phyloP scores from a whole-genome alignment of 1,140 invertebrate genomes.

The Druon quercuslanigerum region DNA sequence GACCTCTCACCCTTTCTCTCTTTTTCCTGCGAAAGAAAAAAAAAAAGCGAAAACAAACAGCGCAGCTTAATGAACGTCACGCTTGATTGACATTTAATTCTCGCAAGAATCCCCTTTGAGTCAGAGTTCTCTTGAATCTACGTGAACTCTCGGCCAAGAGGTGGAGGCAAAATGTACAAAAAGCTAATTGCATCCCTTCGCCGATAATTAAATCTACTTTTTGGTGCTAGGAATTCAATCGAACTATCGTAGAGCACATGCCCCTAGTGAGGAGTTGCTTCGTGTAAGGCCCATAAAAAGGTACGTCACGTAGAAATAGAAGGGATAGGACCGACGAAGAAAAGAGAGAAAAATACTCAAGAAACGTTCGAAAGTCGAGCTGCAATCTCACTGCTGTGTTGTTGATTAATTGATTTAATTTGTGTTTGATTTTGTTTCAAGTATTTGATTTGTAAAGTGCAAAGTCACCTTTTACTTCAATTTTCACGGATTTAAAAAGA shows the following conservation, averaged over 20 bases:
- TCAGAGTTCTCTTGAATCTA: constrained; percentile 32
- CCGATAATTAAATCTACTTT: constrained; percentile 69
- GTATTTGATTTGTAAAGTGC: too few relatives aligned
- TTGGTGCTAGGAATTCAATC: constrained; percentile 63
- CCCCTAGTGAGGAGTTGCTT: not conserved
- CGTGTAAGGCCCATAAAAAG: constrained; percentile 31
- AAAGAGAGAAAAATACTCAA: not conserved
- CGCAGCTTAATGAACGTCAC: constrained; percentile 64
- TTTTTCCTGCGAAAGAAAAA: constrained; percentile 41
- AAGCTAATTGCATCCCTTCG: constrained; percentile 66
- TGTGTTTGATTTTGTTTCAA: too few relatives aligned
- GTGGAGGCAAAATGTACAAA: constrained; percentile 55
- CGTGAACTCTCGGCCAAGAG: constrained; percentile 34
- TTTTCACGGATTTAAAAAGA: too few relatives aligned
- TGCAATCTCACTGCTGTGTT: too few relatives aligned
- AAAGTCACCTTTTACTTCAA: too few relatives aligned
- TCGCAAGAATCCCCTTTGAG: constrained; percentile 65
- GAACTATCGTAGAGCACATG: constrained; percentile 50
- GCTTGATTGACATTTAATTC: constrained; percentile 71
- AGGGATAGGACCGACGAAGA: constrained; percentile 4
- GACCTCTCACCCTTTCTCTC: not conserved
- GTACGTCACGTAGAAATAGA: constrained; percentile 34
- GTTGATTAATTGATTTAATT: too few relatives aligned
- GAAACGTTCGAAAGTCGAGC: not conserved
- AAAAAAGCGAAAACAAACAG: constrained; percentile 48